Base-by-base conservation (phyloP, 2,888 invertebrate genomes). In the Meiosimyza platycephala region DNA sequence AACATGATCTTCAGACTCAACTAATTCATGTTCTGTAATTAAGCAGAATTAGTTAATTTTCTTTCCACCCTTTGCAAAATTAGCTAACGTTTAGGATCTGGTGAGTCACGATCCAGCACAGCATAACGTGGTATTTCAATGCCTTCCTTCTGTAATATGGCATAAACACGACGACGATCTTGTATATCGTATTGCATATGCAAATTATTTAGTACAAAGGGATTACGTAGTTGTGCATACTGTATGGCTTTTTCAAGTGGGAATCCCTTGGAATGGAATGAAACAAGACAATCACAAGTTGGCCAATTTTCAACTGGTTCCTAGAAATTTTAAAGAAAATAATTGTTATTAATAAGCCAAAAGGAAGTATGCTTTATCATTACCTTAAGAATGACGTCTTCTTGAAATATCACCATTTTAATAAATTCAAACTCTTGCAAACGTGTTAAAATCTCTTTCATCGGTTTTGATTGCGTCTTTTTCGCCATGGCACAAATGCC, bases 401-500 rank as follows among this genome's bases (percentile, higher is more conserved):
- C 99, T 69, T 95, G 93, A 89, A 99, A 99, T 77, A 99, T 95
- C 71, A 95, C 90, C 88, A 97, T 95, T 89, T 95, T 95, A 83
- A 98, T 95, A 87, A 96, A 97, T 87, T 98, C 97, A 86, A 98
- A 99, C 88, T 98, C 98, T 82, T 97, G 94, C 73, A 99, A 91
- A 52, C 99, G 91, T 1, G 95, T 96, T 73, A 99, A 91, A 81
- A 99, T 99, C 88, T 99, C 99, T 85, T 95, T 95, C 99, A 99
- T 99, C 15, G 99, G 99, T 88, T 98, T 99, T 78, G 98, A 98
- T 85, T 97, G 95, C 52, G 98, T 97, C 88, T 99, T 99, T 89
- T 99, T 99, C 84, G 96, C 95, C 99, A 99, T 99, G 79, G 99
- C 99, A 90, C 99, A 99, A 74, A 99, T 94, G 76, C 99, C 99